phyloP scores from a whole-genome alignment of 1,140 invertebrate species.

The Leptinotarsa defecta region DNA sequence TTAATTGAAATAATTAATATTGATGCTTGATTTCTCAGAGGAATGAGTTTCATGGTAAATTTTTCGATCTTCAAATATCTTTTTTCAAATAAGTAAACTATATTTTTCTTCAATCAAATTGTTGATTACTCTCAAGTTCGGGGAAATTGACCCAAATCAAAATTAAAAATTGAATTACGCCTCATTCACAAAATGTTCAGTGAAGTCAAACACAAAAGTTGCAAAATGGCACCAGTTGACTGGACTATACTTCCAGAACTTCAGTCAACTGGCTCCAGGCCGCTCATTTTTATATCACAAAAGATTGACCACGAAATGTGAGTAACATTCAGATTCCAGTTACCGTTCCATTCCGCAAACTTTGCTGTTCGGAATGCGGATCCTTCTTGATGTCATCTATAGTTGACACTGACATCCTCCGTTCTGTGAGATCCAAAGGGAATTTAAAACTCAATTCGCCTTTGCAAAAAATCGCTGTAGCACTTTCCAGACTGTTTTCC shows the following conservation, averaged over 20 bases:
- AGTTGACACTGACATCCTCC: constrained; percentile 51
- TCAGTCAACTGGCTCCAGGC: neutral
- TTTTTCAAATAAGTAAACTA: no score
- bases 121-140: no score
- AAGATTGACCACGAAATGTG: neutral
- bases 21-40: no score
- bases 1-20: no score
- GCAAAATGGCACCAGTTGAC: neutral
- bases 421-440: constrained; percentile 53
- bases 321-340: constrained; percentile 44
- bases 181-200: no score
- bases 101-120: no score
- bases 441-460: constrained; percentile 56
- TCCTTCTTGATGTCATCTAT: constrained; percentile 55
- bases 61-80: no score
- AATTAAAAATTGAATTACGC: no score
- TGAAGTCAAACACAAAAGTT: no score
- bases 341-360: constrained; percentile 49
- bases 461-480: constrained; percentile 52
- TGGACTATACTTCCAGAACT: neutral
- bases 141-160: no score
- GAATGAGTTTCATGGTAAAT: no score
- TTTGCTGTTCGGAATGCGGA: constrained; percentile 32
- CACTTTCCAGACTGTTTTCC: constrained; percentile 39
- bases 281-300: neutral